Conservation (phyloP, 1,140 invertebrate genomes). For the Anoplophora glabripennis region DNA sequence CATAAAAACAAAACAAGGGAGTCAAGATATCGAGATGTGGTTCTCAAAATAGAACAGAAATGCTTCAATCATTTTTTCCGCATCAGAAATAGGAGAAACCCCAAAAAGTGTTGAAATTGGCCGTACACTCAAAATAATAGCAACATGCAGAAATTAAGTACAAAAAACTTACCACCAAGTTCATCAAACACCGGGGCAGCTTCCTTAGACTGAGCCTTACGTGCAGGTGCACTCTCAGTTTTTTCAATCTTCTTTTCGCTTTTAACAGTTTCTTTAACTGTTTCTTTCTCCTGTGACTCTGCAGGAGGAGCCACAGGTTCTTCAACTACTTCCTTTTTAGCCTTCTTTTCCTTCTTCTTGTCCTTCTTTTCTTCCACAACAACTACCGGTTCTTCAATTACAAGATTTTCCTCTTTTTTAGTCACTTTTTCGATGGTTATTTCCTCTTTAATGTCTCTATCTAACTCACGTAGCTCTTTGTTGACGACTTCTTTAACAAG, state of each 20-base stretch:
- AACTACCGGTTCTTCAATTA: slow-evolving; percentile 43
- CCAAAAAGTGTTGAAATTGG: not conserved
- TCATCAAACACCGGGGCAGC: slow-evolving; percentile 59
- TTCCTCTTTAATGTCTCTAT: slow-evolving; percentile 38
- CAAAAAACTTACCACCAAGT: slow-evolving; percentile 58
- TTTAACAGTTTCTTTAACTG: not conserved
- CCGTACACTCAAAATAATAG: not conserved
- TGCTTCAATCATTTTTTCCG: not conserved
- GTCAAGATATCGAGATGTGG: not conserved
- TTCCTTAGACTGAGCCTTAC: slow-evolving; percentile 34
- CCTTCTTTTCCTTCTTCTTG: slow-evolving; percentile 52
- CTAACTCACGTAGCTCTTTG: slow-evolving; percentile 52
- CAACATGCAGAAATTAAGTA: not conserved
- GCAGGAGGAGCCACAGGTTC: slow-evolving; percentile 13
- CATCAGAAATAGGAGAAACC: not conserved
- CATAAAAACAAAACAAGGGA: not conserved
- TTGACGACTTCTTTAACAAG: slow-evolving; percentile 54
- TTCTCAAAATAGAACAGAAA: not conserved
- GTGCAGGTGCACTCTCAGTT: not conserved
- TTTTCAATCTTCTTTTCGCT: not conserved
- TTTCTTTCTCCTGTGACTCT: slow-evolving; percentile 27
- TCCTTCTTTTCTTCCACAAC: slow-evolving; percentile 48
- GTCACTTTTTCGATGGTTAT: slow-evolving; percentile 36
- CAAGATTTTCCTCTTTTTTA: slow-evolving; percentile 47
- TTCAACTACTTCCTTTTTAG: slow-evolving; percentile 36